Conservation (phyloP, 2,888 invertebrate species). For the Pseudococcus jackbeardsleyi region DNA sequence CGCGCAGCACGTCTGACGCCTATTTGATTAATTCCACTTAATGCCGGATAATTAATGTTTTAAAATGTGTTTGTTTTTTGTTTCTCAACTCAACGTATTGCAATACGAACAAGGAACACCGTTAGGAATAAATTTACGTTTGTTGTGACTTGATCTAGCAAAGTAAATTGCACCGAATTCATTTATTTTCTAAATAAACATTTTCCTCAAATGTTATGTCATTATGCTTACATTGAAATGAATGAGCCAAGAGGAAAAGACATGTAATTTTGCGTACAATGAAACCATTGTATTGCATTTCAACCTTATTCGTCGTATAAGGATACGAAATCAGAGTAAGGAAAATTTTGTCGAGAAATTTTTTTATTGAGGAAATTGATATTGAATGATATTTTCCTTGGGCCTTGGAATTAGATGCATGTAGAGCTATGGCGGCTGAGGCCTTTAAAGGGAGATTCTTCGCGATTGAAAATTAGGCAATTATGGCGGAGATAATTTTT, state of each 20-base stretch:
- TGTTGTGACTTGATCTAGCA: neutral
- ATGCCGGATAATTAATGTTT: conserved; percentile 2
- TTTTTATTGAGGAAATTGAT: neutral
- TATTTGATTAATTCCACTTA: conserved; percentile 31
- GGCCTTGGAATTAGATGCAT: neutral
- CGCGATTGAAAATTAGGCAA: neutral
- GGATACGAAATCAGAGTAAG: conserved; percentile 5
- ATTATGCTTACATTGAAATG: neutral
- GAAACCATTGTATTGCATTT: neutral
- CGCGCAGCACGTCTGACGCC: neutral
- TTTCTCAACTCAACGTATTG: neutral
- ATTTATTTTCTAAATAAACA: neutral
- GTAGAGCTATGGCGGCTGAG: neutral
- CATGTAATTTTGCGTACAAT: neutral
- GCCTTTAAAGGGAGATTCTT: neutral
- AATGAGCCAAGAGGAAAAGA: neutral
- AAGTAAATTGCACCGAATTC: neutral
- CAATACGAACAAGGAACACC: neutral
- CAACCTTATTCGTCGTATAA: neutral
- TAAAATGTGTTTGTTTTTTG: conserved; percentile 3
- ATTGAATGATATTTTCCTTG: neutral
- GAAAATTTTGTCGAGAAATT: neutral
- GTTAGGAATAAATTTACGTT: conserved; percentile 23
- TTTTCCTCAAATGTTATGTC: neutral
- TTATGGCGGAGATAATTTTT: neutral